These are phyloP conservation scores for Myopa testacea DNA, from an alignment of 2,888 invertebrate genomes.

Conservation along the genomic window DNA sequence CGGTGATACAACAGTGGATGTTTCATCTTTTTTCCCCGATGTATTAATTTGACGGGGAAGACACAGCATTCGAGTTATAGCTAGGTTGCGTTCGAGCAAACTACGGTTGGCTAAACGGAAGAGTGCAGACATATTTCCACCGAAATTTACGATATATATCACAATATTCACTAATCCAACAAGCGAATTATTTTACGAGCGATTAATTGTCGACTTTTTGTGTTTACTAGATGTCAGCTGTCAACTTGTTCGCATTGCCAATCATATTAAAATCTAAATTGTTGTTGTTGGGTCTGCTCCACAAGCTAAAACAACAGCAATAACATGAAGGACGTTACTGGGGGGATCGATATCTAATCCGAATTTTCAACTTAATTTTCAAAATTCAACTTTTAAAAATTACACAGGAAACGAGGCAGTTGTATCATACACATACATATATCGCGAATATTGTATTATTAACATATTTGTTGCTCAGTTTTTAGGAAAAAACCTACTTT, in stretches of 20 bases:
- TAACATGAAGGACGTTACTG: no score
- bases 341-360: no score
- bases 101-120: conserved; percentile 63
- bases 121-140: conserved; percentile 62
- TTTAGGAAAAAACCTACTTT: no score
- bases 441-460: no score
- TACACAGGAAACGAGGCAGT: no score
- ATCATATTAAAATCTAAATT: no score
- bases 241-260: conserved; percentile 30
- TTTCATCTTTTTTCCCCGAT: conserved; percentile 76
- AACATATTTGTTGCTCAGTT: no score
- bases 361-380: no score
- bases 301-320: no score
- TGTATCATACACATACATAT: no score
- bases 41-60: conserved; percentile 63
- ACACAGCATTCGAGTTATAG: conserved; percentile 52
- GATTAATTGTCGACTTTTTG: conserved; percentile 39
- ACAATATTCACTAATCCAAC: not conserved
- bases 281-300: no score
- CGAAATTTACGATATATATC: conserved; percentile 25
- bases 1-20: conserved; percentile 65
- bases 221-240: not conserved
- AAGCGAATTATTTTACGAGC: conserved; percentile 38
- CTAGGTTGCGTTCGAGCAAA: conserved; percentile 56
- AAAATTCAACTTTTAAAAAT: no score